These are phyloP conservation scores for Oryzias sinensis DNA, from an alignment of 2,797 vertebrate species.

Conservation along the genomic window DNA sequence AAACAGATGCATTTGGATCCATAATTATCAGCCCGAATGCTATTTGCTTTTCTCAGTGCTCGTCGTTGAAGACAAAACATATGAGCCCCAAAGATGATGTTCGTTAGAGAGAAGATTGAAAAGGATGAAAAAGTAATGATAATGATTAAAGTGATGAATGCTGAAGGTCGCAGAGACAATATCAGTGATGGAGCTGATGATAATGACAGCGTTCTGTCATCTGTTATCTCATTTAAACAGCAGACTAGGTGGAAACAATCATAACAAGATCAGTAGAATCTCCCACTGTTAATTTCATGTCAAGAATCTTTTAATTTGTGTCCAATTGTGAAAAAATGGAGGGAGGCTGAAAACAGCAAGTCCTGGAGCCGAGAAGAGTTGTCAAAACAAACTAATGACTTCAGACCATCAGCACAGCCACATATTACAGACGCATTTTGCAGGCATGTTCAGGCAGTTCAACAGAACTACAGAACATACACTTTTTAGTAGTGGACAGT, in stretches of 20 bases:
- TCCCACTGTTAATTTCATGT: conserved; percentile 24
- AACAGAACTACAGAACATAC: no score
- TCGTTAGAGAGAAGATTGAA: conserved; percentile 12
- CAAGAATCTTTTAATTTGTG: conserved; percentile 8
- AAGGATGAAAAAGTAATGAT: conserved; percentile 27
- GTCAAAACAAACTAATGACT: no score
- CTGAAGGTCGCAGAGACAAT: conserved; percentile 47
- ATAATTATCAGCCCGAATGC: conserved; percentile 40
- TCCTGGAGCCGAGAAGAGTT: neutral
- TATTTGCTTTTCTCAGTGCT: conserved; percentile 48
- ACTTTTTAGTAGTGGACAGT: no score
- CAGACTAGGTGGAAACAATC: conserved; percentile 26
- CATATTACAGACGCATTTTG: no score
- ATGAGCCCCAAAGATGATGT: conserved; percentile 12
- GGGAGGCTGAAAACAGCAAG: neutral
- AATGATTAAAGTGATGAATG: conserved; percentile 34
- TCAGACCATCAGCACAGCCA: no score
- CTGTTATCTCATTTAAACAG: conserved; percentile 32
- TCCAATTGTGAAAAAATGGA: conserved; percentile 1
- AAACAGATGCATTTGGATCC: conserved; percentile 37
- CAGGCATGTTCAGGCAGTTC: no score
- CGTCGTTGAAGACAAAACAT: conserved; percentile 36
- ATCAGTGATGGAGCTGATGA: conserved; percentile 27
- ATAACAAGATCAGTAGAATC: conserved; percentile 10
- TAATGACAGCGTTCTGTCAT: conserved; percentile 36